Conservation (phyloP, 2,113 vertebrate genomes). For the Phyllostomus hastatus region DNA sequence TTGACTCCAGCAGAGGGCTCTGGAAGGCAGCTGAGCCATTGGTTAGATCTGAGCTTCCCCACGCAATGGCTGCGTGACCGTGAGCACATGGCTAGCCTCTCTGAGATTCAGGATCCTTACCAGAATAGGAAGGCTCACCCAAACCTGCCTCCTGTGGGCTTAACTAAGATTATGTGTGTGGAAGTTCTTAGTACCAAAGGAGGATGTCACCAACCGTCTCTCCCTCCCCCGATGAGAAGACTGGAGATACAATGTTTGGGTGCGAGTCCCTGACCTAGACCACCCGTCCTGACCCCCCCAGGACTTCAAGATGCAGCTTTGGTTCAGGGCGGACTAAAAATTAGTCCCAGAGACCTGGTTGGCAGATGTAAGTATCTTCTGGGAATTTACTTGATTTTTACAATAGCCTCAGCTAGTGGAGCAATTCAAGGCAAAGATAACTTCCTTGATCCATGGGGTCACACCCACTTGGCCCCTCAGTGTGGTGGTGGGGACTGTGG, state of each 20-base stretch:
- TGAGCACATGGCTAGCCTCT: not conserved
- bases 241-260: accelerated
- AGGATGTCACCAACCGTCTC: not conserved
- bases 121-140: not conserved
- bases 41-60: not conserved
- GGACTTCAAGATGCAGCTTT: not conserved
- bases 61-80: not conserved
- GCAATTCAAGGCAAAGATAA: not conserved
- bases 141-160: not conserved
- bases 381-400: not conserved
- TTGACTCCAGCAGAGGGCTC: not conserved
- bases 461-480: not conserved
- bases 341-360: not conserved
- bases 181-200: not conserved
- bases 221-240: not conserved
- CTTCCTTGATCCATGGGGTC: not conserved
- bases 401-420: not conserved
- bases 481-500: not conserved
- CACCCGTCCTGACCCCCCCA: not conserved
- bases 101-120: not conserved
- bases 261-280: not conserved
- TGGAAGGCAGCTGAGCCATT: not conserved
- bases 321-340: not conserved
- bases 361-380: not conserved
- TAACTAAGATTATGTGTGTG: not conserved